These are phyloP conservation scores for Laticauda laticaudata DNA, from an alignment of 2,113 vertebrate species.

Conservation along the genomic window DNA sequence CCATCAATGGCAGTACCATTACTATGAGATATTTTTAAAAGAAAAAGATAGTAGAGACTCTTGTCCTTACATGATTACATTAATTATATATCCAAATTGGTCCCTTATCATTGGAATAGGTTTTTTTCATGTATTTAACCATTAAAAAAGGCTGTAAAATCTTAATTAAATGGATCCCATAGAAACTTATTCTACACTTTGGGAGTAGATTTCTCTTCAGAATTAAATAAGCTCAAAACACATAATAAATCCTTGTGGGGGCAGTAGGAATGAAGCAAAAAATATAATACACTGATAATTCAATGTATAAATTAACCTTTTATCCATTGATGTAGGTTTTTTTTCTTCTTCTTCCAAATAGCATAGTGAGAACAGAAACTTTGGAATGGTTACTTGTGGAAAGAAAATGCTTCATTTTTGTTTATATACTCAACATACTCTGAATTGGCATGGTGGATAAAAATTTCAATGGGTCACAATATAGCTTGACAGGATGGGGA, in stretches of 20 bases:
- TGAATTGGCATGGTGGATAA: background rate
- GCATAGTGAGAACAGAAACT: background rate
- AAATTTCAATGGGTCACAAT: background rate
- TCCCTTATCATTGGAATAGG: background rate
- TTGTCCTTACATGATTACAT: background rate
- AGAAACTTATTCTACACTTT: background rate
- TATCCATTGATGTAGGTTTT: background rate
- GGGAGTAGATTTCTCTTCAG: background rate
- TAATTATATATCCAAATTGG: background rate
- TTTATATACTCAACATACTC: background rate
- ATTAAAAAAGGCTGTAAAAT: background rate
- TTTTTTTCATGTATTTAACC: background rate
- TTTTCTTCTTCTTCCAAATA: background rate
- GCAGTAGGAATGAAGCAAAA: background rate
- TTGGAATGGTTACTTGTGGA: background rate
- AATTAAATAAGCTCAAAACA: background rate
- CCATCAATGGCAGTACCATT: background rate
- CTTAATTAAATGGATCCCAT: background rate
- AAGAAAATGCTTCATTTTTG: background rate
- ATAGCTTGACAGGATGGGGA: background rate
- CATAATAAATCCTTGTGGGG: background rate
- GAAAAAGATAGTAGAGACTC: background rate
- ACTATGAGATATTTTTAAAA: background rate
- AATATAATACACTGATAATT: background rate
- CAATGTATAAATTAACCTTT: background rate